These are phyloP conservation scores for Tupaia chinensis DNA, from an alignment of 2,113 vertebrate genomes.

Conservation along the genomic window DNA sequence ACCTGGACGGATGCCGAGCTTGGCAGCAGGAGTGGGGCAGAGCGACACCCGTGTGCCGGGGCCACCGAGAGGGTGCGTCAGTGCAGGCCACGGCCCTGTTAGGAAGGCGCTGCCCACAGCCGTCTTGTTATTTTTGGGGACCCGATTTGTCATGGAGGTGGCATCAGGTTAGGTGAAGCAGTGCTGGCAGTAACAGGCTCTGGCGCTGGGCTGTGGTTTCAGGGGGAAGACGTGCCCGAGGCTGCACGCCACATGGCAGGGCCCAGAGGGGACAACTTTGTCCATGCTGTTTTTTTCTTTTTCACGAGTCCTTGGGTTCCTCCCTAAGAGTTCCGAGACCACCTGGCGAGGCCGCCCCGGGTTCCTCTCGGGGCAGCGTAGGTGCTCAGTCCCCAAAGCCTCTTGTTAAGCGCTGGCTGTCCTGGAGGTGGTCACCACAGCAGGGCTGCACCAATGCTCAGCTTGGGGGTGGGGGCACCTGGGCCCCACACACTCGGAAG, in stretches of 20 bases:
- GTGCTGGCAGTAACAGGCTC: too few relatives aligned
- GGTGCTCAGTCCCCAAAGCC: background rate
- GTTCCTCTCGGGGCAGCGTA: background rate
- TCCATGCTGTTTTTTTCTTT: fast-evolving
- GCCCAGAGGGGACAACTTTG: background rate
- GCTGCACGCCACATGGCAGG: background rate
- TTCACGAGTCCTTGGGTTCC: fast-evolving
- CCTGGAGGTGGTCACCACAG: background rate
- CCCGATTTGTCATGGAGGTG: too few relatives aligned
- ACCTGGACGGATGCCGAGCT: background rate
- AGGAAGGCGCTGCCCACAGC: too few relatives aligned
- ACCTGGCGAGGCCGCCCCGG: background rate
- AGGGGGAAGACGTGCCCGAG: too few relatives aligned
- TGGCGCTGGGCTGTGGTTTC: too few relatives aligned
- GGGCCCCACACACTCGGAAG: background rate
- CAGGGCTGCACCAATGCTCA: background rate
- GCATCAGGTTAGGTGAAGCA: too few relatives aligned
- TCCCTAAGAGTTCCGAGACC: background rate
- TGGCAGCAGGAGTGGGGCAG: too few relatives aligned
- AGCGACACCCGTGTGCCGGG: too few relatives aligned
- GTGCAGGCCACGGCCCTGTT: too few relatives aligned
- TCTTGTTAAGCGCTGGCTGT: background rate
- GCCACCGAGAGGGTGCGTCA: too few relatives aligned
- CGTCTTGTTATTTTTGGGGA: too few relatives aligned
- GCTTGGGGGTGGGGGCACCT: fast-evolving